phyloP scores from a whole-genome alignment of 92 coral and sea anemone species.

The Meandrina meandrites region DNA sequence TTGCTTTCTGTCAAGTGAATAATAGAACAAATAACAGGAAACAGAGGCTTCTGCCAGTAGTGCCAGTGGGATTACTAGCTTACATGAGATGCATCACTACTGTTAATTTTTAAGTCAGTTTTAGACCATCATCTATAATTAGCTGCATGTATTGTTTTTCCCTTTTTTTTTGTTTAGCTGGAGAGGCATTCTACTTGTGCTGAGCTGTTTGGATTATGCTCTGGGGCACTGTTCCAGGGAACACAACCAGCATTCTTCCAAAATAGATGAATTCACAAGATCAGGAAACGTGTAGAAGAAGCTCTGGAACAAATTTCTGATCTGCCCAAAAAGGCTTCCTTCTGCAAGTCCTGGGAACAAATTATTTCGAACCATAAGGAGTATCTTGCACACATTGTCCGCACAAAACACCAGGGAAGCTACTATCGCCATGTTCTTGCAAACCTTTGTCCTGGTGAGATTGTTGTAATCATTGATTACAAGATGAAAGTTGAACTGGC shows the following conservation, averaged over 20 bases:
- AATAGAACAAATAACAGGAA: too few species aligned
- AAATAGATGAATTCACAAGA: constrained; percentile 9
- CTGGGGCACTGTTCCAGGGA: constrained; percentile 13
- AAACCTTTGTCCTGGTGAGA: constrained; percentile 49
- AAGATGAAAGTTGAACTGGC: constrained; percentile 56
- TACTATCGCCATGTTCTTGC: constrained; percentile 26
- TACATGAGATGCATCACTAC: not conserved
- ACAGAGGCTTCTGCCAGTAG: not conserved
- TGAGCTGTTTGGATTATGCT: constrained; percentile 29
- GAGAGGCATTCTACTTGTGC: constrained; percentile 18
- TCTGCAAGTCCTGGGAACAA: constrained; percentile 18
- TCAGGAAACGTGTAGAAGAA: not conserved
- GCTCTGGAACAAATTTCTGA: not conserved
- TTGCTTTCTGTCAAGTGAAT: too few species aligned
- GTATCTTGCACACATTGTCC: constrained; percentile 25
- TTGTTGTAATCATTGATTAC: constrained; percentile 48
- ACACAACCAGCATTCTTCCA: not conserved
- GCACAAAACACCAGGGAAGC: constrained; percentile 34
- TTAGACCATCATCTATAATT: not conserved
- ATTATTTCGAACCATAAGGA: constrained; percentile 11
- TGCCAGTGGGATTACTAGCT: constrained; percentile 1
- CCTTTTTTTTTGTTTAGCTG: constrained; percentile 9
- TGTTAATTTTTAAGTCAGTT: not conserved
- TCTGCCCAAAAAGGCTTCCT: constrained; percentile 6
- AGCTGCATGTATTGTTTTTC: not conserved